Conservation (phyloP, 2,797 vertebrate genomes). For the Sarcophilus harrisii region DNA sequence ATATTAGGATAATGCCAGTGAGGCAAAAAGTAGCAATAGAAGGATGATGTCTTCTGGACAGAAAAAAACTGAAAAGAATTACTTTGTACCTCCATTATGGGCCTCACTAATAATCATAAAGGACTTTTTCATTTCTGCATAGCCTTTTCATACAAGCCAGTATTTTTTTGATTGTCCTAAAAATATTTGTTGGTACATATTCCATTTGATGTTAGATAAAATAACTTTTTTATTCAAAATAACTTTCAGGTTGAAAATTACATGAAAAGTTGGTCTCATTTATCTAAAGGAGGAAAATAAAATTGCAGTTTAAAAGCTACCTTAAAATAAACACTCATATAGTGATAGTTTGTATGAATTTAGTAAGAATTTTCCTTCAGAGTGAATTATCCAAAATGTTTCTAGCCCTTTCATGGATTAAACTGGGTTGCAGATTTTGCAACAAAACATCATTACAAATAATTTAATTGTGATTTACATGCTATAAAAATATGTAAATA, state of each 20-base stretch:
- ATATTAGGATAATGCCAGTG: background rate
- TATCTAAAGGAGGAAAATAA: constrained; percentile 6
- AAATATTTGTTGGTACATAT: constrained; percentile 26
- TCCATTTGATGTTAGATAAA: constrained; percentile 12
- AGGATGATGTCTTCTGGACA: background rate
- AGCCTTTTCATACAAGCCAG: background rate
- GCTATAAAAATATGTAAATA: background rate
- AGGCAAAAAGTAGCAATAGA: background rate
- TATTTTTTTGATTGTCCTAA: background rate
- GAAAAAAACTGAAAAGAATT: background rate
- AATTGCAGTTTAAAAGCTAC: background rate
- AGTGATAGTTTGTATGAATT: background rate
- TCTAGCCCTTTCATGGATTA: background rate
- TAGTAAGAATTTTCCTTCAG: background rate
- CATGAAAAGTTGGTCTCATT: background rate
- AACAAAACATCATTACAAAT: background rate
- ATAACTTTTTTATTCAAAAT: constrained; percentile 17
- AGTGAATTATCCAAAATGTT: background rate
- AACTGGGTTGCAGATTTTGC: background rate
- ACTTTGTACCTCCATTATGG: background rate
- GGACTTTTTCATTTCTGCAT: background rate
- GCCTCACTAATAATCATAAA: background rate
- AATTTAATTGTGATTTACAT: background rate
- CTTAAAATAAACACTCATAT: background rate
- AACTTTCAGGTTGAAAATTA: background rate